phyloP scores from a whole-genome alignment of 2,888 invertebrate species.

The Volucella bombylans region DNA sequence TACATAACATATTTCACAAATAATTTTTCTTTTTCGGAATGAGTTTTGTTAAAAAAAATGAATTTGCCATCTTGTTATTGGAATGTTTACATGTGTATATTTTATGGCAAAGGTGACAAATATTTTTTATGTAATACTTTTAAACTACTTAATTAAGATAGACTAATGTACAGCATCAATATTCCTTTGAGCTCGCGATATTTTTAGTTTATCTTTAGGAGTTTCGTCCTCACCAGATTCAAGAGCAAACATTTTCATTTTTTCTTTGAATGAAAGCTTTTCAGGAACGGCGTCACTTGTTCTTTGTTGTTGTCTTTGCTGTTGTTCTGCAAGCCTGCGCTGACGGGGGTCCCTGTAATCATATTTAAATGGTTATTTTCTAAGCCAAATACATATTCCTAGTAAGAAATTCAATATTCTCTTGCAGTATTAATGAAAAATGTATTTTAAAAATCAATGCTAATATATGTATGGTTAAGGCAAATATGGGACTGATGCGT shows the following conservation, averaged over 20 bases:
- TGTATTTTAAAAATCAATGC: no score
- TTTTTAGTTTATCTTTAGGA: conserved; percentile 97
- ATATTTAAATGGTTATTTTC: neutral
- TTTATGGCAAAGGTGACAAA: conserved; percentile 7
- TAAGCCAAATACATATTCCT: no score
- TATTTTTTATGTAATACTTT: conserved; percentile 14
- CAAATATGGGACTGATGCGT: no score
- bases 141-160: neutral
- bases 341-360: conserved; percentile 91
- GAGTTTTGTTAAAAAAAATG: neutral
- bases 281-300: conserved; percentile 87
- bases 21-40: neutral
- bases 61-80: neutral
- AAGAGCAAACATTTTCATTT: conserved; percentile 99
- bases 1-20: conserved; percentile 6
- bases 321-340: conserved; percentile 92
- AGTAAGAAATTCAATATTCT: no score
- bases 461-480: no score
- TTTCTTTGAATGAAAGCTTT: conserved; percentile 97
- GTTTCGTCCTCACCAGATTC: conserved; percentile 96
- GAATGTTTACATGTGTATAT: conserved; percentile 1
- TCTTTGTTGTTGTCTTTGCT: conserved; percentile 85
- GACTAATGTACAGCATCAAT: conserved; percentile 89
- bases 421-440: no score
- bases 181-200: conserved; percentile 96